Conservation (phyloP, 2,797 vertebrate genomes). For the Mallotus villosus region DNA sequence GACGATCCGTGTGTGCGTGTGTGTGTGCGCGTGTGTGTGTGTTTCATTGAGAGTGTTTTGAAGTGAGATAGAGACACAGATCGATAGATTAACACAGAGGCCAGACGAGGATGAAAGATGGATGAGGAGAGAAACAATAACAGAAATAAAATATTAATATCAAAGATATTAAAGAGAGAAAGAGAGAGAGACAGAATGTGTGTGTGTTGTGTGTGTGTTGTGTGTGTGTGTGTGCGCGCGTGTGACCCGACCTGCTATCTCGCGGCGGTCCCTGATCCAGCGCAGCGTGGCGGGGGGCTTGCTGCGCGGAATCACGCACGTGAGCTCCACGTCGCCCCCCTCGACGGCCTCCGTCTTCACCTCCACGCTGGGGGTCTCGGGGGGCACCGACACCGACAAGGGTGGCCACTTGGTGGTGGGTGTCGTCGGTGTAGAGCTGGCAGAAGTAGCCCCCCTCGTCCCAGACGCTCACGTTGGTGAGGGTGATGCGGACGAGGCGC, state of each 20-base stretch:
- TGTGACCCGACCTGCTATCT: conserved; percentile 78
- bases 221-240: conserved; percentile 8
- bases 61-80: not conserved
- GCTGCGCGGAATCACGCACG: conserved; percentile 82
- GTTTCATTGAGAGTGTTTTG: not conserved
- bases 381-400: conserved; percentile 82
- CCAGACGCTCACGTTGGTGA: conserved; percentile 84
- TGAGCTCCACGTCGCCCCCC: conserved; percentile 85
- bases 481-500: conserved; percentile 81
- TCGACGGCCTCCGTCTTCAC: conserved; percentile 87
- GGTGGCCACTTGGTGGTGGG: conserved; percentile 91
- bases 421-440: conserved; percentile 90
- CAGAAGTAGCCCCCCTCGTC: conserved; percentile 94
- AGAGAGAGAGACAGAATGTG: conserved; percentile 23
- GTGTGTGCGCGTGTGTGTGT: conserved; percentile 20
- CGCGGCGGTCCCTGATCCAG: conserved; percentile 84
- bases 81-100: not conserved
- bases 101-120: conserved; percentile 32
- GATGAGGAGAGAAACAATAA: conserved; percentile 8
- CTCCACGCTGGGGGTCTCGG: conserved; percentile 84
- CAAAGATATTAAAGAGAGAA: conserved; percentile 7
- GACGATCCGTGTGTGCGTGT: conserved; percentile 23
- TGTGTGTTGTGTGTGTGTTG: conserved; percentile 12
- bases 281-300: conserved; percentile 84
- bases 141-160: too few species aligned